Conservation (phyloP, 1,140 invertebrate species). For the Anadara kagoshimensis region DNA sequence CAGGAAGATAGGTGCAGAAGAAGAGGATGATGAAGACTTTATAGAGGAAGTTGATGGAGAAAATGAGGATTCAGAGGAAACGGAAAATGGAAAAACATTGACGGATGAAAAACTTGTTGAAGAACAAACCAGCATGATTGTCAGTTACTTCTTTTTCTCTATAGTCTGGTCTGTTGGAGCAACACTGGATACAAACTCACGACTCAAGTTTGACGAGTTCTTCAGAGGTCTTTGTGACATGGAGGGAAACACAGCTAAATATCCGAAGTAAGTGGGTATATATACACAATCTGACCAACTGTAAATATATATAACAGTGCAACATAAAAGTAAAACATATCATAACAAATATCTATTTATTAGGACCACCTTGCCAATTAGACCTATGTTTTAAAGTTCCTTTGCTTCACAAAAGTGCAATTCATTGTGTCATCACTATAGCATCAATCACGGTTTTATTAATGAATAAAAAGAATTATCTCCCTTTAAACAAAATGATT, state of each 20-base stretch:
- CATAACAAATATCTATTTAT: no score
- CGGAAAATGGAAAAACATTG: not conserved
- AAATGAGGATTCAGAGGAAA: constrained; percentile 32
- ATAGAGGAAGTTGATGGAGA: constrained; percentile 59
- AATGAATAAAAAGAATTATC: no score
- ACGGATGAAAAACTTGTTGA: constrained; percentile 44
- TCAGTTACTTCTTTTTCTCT: constrained; percentile 71
- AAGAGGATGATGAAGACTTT: constrained; percentile 64
- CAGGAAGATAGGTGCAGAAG: constrained; percentile 57
- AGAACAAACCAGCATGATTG: constrained; percentile 70
- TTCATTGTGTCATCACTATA: no score
- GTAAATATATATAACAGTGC: no score
- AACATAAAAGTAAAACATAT: no score
- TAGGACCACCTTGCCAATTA: no score
- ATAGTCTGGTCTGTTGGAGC: constrained; percentile 73
- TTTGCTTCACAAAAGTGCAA: no score
- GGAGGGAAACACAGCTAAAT: constrained; percentile 67
- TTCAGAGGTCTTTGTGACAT: constrained; percentile 69
- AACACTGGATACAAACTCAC: constrained; percentile 65
- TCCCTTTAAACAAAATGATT: no score
- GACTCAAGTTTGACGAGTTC: constrained; percentile 72
- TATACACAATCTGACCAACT: not conserved
- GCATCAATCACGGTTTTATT: no score
- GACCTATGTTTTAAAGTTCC: no score
- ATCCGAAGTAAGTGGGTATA: constrained; percentile 77